Evolutionary conservation across 2,888 invertebrate species (phyloP), one percentile per base, ranked within the genome.

Genomic region (Busseola fusca): DNA sequence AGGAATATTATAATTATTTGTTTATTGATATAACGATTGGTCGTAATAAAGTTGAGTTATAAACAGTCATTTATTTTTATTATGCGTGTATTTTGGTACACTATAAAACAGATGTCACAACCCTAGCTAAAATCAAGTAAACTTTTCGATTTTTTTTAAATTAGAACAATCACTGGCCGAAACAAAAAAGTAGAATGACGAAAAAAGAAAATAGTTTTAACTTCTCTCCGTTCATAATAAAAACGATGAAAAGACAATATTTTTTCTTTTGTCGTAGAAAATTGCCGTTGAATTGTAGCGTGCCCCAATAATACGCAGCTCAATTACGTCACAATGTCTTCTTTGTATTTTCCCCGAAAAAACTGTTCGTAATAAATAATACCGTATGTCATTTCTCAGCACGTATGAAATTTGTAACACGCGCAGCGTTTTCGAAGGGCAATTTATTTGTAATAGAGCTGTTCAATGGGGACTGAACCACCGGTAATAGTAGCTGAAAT

Each of bases 341-440:
- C 91, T 94, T 94, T 94, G 89, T 93, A 88, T 93, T 93, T 93
- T 91, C 89, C 91, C 90, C 89, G 86, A 90, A 91, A 91, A 91
- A 92, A 92, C 90, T 86, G 88, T 87, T 87, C 87, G 92, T 94
- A 93, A 95, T 95, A 95, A 95, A 95, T 95, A 95, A 94, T 93
- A 92, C 95, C 95, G 94, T 95, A 95, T 95, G 95, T 95, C 95
- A 94, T 95, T 95, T 95, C 95, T 94, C 95, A 95, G 95, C 95
- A 95, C 94, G 95, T 95, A 95, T 95, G 95, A 94, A 94, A 95
- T 94, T 94, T 95, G 95, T 95, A 95, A 93, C 94, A 92, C 92
- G 90, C 92, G 92, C 89, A 93, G 89, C 92, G 90, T 91, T 93
- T 92, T 91, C 92, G 92, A 91, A 92, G 91, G 94, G 94, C 94